phyloP scores from a whole-genome alignment of 2,797 vertebrate genomes.

The Syngnathus rostellatus region DNA sequence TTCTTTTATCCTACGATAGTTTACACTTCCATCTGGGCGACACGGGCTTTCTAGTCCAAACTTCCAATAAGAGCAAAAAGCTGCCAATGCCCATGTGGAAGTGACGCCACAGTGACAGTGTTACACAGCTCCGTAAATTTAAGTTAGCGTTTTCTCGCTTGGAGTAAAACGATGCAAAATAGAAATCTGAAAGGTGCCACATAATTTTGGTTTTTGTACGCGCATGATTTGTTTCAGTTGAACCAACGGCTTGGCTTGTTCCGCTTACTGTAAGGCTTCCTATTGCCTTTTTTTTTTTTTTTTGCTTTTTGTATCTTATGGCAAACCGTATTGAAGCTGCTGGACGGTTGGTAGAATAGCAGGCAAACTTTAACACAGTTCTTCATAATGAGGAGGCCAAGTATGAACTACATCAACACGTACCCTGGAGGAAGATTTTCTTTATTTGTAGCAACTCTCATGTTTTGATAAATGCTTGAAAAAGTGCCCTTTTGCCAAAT shows the following conservation, averaged over 20 bases:
- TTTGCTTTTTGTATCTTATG: constrained; percentile 18
- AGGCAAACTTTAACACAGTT: constrained; percentile 31
- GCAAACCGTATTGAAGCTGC: constrained; percentile 25
- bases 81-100: constrained; percentile 37
- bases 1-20: background rate
- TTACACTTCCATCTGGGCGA: background rate
- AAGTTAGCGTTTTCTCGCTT: background rate
- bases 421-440: constrained; percentile 23
- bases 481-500: constrained; percentile 62
- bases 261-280: constrained; percentile 47
- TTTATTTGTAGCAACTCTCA: constrained; percentile 39
- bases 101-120: constrained; percentile 43
- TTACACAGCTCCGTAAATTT: constrained; percentile 20
- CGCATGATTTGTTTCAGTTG: constrained; percentile 64
- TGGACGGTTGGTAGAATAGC: constrained; percentile 22
- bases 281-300: constrained; percentile 42
- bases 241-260: constrained; percentile 27
- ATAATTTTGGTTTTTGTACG: constrained; percentile 47
- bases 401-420: constrained; percentile 15
- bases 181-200: constrained; percentile 67
- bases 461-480: constrained; percentile 36
- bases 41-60: background rate
- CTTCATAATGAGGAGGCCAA: background rate
- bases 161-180: constrained; percentile 19
- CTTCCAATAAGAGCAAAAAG: constrained; percentile 25